Evolutionary conservation across 2,888 invertebrate species (phyloP).

Genomic region (Drosophila kanekoi): DNA sequence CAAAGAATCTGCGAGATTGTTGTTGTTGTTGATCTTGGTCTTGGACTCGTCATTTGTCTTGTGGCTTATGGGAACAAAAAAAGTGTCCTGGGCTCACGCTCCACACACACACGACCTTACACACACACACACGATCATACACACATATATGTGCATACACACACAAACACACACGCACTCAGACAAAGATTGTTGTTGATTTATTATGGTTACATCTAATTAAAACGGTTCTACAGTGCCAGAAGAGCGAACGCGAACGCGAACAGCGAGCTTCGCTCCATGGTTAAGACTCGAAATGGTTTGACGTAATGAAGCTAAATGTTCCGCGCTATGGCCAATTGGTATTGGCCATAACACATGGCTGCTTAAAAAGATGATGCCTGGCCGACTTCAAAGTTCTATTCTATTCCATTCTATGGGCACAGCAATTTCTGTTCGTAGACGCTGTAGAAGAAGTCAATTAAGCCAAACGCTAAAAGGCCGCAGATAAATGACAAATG

Average conservation of each 20-base stretch:
- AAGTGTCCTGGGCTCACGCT: conserved; percentile 62
- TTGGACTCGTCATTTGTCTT: conserved; percentile 55
- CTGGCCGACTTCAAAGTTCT: conserved; percentile 28
- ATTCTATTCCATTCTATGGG: conserved; percentile 30
- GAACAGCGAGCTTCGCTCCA: conserved; percentile 25
- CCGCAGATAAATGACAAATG: conserved; percentile 77
- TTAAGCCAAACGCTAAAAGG: conserved; percentile 76
- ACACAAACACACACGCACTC: conserved; percentile 16
- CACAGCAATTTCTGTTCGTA: conserved; percentile 44
- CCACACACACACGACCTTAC: conserved; percentile 24
- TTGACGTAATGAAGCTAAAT: conserved; percentile 79
- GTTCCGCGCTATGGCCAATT: conserved; percentile 77
- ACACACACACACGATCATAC: not conserved
- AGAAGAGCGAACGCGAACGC: conserved; percentile 18
- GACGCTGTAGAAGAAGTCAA: conserved; percentile 65
- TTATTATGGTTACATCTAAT: conserved; percentile 79
- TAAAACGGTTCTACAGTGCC: conserved; percentile 76
- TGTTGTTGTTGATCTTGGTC: conserved; percentile 28
- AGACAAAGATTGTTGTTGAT: conserved; percentile 52
- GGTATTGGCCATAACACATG: conserved; percentile 75
- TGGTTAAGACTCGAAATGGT: conserved; percentile 63
- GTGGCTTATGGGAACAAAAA: conserved; percentile 64
- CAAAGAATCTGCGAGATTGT: conserved; percentile 14
- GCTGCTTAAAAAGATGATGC: conserved; percentile 45
- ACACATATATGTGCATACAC: not conserved